Evolutionary conservation across 2,888 invertebrate species (phyloP), one percentile per base, ranked within the genome.

Genomic region (Diarsia mendica): DNA sequence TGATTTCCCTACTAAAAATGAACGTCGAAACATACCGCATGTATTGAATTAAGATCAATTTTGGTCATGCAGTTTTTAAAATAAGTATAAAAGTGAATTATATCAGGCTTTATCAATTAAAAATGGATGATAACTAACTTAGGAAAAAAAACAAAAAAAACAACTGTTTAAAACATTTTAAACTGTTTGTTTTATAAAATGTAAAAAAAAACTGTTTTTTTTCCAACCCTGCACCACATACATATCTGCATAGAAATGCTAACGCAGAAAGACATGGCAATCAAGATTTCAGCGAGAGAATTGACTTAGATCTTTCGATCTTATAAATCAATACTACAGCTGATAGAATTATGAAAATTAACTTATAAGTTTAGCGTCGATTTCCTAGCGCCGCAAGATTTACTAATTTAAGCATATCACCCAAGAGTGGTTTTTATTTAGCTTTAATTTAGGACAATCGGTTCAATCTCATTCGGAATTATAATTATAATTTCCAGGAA

Each of bases 371-470:
- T 70, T 13, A 74, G 46, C 60, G 51, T 69, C 49, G 23, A 39
- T 64, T 68, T 67, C 84, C 69, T 79, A 82, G 80, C 80, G 84
- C 80, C 84, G 80, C 72, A 79, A 83, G 80, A 83, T 79, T 68
- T 33, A n/a, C n/a, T 48, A 79, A 64, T 79, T 72, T 74, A 67
- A 33, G 18, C 28, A 53, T 67, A 44, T 10, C 1, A 55, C 5
- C 13, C 33, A 67, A 60, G 20, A 46, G 10, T 1, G 3, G 5
- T 20, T 11, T 48, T 53, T 48, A 53, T 44, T 46, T n/a, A n/a
- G 23, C 13, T 13, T 63, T 10, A 68, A 60, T 72, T 67, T 44
- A n/a, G 33, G n/a, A 70, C 15, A 23, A 70, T 49, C 15, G 51
- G 33, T n/a, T 72, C 80, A 9, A 60, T 2, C 13, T 70, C 72